These are phyloP conservation scores for Macrosiphum euphorbiae DNA, from an alignment of 2,888 invertebrate species.

Conservation along the genomic window DNA sequence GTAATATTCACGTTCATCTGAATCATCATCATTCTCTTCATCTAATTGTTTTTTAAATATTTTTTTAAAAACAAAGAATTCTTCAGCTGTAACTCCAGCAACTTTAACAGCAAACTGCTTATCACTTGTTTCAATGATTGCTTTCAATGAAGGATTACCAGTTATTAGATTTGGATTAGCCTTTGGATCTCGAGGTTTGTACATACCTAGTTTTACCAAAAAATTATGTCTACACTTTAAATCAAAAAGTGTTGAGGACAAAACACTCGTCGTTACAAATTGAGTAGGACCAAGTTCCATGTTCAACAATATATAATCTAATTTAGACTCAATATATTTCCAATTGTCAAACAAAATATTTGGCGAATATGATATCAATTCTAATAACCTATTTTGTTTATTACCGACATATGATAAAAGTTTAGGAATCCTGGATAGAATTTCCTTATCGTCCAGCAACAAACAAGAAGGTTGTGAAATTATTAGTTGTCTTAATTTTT, in stretches of 20 bases:
- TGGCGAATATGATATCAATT: constrained; percentile 56
- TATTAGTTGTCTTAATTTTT: constrained; percentile 55
- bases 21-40: constrained; percentile 31
- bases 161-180: constrained; percentile 11
- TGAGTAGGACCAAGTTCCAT: constrained; percentile 60
- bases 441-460: constrained; percentile 20
- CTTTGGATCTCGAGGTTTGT: constrained; percentile 42
- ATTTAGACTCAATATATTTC: constrained; percentile 41
- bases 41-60: constrained; percentile 48
- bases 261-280: constrained; percentile 46
- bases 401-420: constrained; percentile 57
- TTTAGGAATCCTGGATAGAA: constrained; percentile 57
- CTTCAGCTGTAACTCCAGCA: constrained; percentile 54
- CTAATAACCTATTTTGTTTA: constrained; percentile 53
- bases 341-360: constrained; percentile 56
- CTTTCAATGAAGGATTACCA: constrained; percentile 53
- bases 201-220: constrained; percentile 52
- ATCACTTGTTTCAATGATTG: constrained; percentile 58
- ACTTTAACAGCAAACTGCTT: constrained; percentile 57
- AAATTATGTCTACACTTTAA: constrained; percentile 58
- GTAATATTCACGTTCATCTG: constrained; percentile 13
- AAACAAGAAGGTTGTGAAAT: constrained; percentile 48
- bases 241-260: constrained; percentile 58
- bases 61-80: constrained; percentile 51
- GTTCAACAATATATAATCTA: constrained; percentile 50